Evolutionary conservation across 2,888 invertebrate genomes (phyloP).

Genomic region (Choristoneura rosaceana): DNA sequence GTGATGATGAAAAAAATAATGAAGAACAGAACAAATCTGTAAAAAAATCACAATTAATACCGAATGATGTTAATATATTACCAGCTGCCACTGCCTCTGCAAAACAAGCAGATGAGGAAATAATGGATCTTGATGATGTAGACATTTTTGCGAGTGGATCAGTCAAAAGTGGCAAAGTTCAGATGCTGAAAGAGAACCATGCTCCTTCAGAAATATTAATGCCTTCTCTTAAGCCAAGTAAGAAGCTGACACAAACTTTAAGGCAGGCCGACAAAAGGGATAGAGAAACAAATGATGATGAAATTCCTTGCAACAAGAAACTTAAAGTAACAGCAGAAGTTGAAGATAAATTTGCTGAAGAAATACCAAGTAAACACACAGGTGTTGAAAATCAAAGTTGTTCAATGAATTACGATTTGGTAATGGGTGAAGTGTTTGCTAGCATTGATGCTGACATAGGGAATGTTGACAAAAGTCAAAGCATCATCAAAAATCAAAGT

Average conservation of each 20-base stretch:
- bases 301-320: conserved; percentile 62
- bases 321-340: conserved; percentile 52
- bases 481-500: conserved; percentile 40
- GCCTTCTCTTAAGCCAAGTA: conserved; percentile 54
- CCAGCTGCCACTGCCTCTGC: background rate
- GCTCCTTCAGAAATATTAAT: conserved; percentile 69
- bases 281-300: conserved; percentile 55
- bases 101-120: conserved; percentile 43
- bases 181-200: conserved; percentile 57
- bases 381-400: conserved; percentile 60
- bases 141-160: conserved; percentile 74
- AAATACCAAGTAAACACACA: conserved; percentile 15
- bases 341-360: conserved; percentile 21
- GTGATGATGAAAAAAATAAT: conserved; percentile 19
- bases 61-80: background rate
- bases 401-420: conserved; percentile 67
- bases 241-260: conserved; percentile 56
- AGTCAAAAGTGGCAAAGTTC: conserved; percentile 62
- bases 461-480: conserved; percentile 55
- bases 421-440: conserved; percentile 75
- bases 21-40: conserved; percentile 28
- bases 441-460: conserved; percentile 74
- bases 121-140: conserved; percentile 61
- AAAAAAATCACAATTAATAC: conserved; percentile 32
- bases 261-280: conserved; percentile 61